Conservation (phyloP, 2,888 invertebrate species). For the Archips crataeganus region DNA sequence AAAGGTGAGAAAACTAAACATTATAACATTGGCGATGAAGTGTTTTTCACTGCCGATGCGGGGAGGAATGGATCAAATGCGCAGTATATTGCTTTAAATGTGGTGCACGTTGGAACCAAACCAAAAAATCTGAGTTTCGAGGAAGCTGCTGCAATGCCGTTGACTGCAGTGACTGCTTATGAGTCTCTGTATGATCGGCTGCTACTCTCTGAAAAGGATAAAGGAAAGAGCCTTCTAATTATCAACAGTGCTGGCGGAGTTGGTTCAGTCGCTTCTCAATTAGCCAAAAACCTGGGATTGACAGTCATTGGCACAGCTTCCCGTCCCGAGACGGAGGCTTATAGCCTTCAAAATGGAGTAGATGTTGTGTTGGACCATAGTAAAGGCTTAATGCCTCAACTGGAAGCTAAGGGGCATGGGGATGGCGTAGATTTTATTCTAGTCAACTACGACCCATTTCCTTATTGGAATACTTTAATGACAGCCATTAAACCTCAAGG, state of each 20-base stretch:
- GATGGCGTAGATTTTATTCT: constrained; percentile 73
- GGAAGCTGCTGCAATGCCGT: constrained; percentile 77
- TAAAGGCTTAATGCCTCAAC: constrained; percentile 64
- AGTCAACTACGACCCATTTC: constrained; percentile 75
- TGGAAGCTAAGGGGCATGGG: constrained; percentile 62
- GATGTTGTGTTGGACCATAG: constrained; percentile 71
- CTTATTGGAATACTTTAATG: constrained; percentile 75
- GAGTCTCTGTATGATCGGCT: constrained; percentile 73
- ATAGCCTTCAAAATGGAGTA: constrained; percentile 65
- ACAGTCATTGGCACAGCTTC: constrained; percentile 78
- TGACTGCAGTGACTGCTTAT: constrained; percentile 71
- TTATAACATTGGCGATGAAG: constrained; percentile 73
- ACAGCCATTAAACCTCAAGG: constrained; percentile 74
- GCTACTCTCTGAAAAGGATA: constrained; percentile 68
- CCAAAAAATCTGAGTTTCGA: constrained; percentile 72
- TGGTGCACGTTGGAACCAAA: constrained; percentile 67
- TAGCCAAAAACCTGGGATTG: constrained; percentile 70
- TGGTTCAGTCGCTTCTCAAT: constrained; percentile 73
- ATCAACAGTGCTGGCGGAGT: constrained; percentile 79
- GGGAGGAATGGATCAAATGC: constrained; percentile 72
- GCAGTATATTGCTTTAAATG: constrained; percentile 69
- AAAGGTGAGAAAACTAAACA: constrained; percentile 62
- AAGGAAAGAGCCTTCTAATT: constrained; percentile 69
- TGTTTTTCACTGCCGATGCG: constrained; percentile 72
- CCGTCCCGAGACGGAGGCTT: constrained; percentile 64